Conservation (phyloP, 2,888 invertebrate species). For the Drosophila multiciliata region DNA sequence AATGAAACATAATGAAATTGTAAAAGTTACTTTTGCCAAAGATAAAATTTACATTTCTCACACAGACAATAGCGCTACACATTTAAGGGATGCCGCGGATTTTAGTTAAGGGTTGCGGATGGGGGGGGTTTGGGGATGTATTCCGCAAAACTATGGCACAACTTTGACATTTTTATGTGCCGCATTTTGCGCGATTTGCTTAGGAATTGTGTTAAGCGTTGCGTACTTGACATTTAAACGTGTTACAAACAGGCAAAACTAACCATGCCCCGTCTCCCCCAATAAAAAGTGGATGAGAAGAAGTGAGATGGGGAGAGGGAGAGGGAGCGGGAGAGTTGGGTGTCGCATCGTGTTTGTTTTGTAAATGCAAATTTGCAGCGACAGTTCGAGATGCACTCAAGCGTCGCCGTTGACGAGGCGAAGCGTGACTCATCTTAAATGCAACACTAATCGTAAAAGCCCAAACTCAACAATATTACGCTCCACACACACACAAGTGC, state of each 20-base stretch:
- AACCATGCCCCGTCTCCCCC: background rate
- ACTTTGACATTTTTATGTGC: constrained; percentile 78
- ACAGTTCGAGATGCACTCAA: constrained; percentile 66
- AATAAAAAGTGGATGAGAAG: background rate
- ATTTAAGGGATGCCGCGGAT: background rate
- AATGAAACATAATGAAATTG: constrained; percentile 81
- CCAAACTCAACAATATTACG: background rate
- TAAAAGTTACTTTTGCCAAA: constrained; percentile 74
- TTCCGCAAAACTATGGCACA: constrained; percentile 41
- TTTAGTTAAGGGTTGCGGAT: background rate
- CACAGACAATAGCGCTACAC: constrained; percentile 55
- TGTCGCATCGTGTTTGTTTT: constrained; percentile 17
- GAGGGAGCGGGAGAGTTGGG: background rate
- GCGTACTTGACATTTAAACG: constrained; percentile 80
- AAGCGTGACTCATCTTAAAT: constrained; percentile 40
- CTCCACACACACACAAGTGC: background rate
- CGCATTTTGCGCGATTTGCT: constrained; percentile 76
- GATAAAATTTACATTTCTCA: constrained; percentile 78
- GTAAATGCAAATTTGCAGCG: constrained; percentile 64
- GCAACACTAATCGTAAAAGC: constrained; percentile 28
- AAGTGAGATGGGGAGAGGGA: background rate
- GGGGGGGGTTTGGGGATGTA: background rate
- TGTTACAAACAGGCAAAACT: constrained; percentile 70
- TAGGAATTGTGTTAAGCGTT: constrained; percentile 76
- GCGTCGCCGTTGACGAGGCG: constrained; percentile 32